phyloP scores from a whole-genome alignment of 1,140 invertebrate species.

The Pseudomyrmex gracilis region DNA sequence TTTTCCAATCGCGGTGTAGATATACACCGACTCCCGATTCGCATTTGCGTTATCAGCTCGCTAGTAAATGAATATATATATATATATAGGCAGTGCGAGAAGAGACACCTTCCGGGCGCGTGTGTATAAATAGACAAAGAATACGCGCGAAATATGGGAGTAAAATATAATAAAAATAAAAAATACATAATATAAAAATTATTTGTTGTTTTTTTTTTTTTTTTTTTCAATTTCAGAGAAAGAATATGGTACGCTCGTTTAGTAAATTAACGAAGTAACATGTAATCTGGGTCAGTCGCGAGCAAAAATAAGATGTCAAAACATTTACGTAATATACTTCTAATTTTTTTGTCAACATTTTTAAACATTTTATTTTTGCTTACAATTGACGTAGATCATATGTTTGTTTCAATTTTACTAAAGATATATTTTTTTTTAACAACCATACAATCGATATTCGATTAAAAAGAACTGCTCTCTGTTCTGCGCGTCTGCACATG shows the following conservation, averaged over 20 bases:
- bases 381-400: too few species aligned
- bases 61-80: neutral
- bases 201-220: neutral
- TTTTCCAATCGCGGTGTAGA: constrained; percentile 3
- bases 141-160: neutral
- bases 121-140: neutral
- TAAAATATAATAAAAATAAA: neutral
- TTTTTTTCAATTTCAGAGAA: neutral
- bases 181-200: neutral
- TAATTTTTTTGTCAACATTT: too few species aligned
- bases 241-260: too few species aligned
- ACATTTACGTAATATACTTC: too few species aligned
- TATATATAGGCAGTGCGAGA: neutral
- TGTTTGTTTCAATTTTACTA: neutral
- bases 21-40: constrained; percentile 2
- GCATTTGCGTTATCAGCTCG: neutral
- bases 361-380: too few species aligned
- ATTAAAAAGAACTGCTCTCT: neutral
- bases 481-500: neutral
- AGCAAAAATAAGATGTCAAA: too few species aligned
- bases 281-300: too few species aligned
- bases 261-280: too few species aligned
- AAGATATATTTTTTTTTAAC: too few species aligned
- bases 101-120: neutral
- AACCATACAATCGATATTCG: neutral